Base-by-base conservation (phyloP, 35 echinoderm and acorn worm species). In the Anneissia japonica region DNA sequence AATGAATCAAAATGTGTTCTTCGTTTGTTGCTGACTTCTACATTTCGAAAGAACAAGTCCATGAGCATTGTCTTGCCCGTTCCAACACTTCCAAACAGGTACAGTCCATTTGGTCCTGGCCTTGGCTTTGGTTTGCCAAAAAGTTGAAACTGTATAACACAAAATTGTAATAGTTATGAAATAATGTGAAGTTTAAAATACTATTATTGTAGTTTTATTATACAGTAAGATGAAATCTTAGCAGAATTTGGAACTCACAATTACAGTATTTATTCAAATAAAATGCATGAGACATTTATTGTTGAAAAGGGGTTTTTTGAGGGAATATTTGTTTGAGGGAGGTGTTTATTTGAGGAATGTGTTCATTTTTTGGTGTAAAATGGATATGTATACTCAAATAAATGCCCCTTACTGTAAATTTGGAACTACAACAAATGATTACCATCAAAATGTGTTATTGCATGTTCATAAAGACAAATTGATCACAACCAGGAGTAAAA, bases 11-110 rank as follows among this genome's bases (percentile, higher is more conserved):
- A 99, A 81, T 99, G 96, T 19, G 88, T 89, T 35, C 96, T 89
- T 76, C 82, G 40, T 87, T 99, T 99, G 31, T 87, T 87, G 9
- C 31, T 74, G 29, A 83, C 89, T 5, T 94, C 85, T 28, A 84
- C 46, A 81, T 93, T 77, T 87, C 92, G 37, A 77, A 84, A 99
- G 73, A 99, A 99, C 40, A 99, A 74, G 75, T 99, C 96, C 92
- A 99, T 91, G 21, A 99, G 55, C 96, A 99, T 99, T 0, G 96
- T 99, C 80, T 99, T 99, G 32, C 96, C 96, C 12, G 96, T 81
- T 43, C 96, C 96, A 32, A 99, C 96, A 82, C 92, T 89, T 39
- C 96, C 96, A 85, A 90, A 87, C 19, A 99, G 86, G 32, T 99
- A 99, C 32, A 91, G 46, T 37, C 96, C 96, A 37, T 85, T 88